Percentiles rank a stretch among this genome's conserved stretches.
These are phyloP conservation scores for Germaria angustata DNA, from an alignment of 2,888 invertebrate species.

Conservation along the genomic window DNA sequence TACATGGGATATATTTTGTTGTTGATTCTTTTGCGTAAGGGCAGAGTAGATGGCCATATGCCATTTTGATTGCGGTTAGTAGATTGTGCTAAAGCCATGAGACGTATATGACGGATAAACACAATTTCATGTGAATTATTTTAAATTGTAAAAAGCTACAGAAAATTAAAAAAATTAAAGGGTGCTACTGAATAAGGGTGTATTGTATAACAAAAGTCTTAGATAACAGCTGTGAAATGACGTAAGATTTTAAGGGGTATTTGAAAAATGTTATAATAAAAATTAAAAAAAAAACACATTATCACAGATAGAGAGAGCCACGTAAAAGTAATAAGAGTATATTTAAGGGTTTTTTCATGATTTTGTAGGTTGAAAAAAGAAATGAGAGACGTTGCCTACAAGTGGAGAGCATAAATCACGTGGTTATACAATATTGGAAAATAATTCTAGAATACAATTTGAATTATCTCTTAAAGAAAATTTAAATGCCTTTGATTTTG, in stretches of 20 bases:
- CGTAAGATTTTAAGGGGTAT: constrained; percentile 76
- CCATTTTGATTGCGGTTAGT: neutral
- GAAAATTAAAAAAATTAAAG: neutral
- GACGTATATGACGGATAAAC: too few relatives aligned
- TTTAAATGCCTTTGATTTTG: neutral
- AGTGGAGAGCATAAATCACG: constrained; percentile 41
- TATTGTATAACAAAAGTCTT: constrained; percentile 71
- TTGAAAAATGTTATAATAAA: constrained; percentile 22
- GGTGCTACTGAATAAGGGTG: constrained; percentile 15
- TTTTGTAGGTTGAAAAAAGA: neutral
- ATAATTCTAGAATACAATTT: neutral
- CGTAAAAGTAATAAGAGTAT: neutral
- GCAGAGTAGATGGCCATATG: neutral
- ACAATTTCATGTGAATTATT: neutral
- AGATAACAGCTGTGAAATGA: constrained; percentile 79
- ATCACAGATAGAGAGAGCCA: neutral
- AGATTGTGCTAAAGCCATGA: neutral
- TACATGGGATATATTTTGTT: neutral
- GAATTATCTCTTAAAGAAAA: neutral
- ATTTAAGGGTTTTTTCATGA: neutral
- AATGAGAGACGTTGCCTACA: neutral
- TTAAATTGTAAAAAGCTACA: neutral
- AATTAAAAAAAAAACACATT: constrained; percentile 13
- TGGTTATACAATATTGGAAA: constrained; percentile 33
- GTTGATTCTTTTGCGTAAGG: neutral